Evolutionary conservation across 1,140 invertebrate species (phyloP).

Genomic region (Zelostemma sp.): DNA sequence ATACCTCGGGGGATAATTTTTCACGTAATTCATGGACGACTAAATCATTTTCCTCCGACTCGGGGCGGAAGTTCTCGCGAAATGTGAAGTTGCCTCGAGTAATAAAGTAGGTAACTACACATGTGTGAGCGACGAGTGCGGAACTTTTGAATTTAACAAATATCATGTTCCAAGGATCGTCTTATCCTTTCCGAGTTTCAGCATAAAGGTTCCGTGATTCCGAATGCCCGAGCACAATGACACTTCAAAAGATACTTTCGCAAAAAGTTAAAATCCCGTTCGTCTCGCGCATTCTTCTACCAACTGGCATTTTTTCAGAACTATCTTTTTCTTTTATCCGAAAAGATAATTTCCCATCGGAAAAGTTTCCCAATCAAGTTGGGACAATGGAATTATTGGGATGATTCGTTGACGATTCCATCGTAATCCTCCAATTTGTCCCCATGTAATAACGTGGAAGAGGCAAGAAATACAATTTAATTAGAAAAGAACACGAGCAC

Average conservation of each 20-base stretch:
- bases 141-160: slow-evolving; percentile 42
- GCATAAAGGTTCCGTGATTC: slow-evolving; percentile 35
- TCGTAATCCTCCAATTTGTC: slow-evolving; percentile 1
- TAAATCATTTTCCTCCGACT: slow-evolving; percentile 32
- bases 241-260: too few species aligned
- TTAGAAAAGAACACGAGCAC: background rate
- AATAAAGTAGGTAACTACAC: slow-evolving; percentile 35
- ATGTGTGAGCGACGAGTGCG: slow-evolving; percentile 19
- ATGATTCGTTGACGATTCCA: background rate
- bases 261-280: too few species aligned
- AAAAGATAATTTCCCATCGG: too few species aligned
- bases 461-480: background rate
- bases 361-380: too few species aligned
- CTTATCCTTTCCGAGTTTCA: slow-evolving; percentile 28
- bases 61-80: slow-evolving; percentile 13
- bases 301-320: too few species aligned
- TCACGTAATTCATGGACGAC: slow-evolving; percentile 19
- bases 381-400: background rate
- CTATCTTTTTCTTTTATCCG: slow-evolving; percentile 13
- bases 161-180: slow-evolving; percentile 30
- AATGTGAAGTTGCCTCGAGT: slow-evolving; percentile 8
- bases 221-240: too few species aligned
- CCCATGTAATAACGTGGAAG: background rate
- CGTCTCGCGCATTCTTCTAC: too few species aligned
- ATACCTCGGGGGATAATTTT: slow-evolving; percentile 26